Base-by-base conservation (phyloP, 2,888 invertebrate genomes). In the Tuberolachnus salignus region DNA sequence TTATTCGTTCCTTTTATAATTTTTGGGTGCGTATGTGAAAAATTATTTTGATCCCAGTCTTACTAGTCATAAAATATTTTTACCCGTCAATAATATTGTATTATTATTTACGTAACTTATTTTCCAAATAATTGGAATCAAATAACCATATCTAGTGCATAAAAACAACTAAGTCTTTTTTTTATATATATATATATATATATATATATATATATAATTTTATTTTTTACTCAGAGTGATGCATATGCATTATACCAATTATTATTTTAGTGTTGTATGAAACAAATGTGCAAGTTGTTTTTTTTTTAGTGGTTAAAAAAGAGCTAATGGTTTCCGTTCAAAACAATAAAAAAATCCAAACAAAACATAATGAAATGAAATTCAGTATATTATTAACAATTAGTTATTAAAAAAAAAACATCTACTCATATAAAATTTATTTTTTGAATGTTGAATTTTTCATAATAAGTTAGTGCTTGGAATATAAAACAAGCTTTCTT, bases 51-150 rank as follows among this genome's bases (percentile, higher is more conserved):
- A 78, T 69, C 78, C 78, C 67, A 78, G n/a, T 78, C 49, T 78
- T 74, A 59, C 78, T 78, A 78, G 78, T 78, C 78, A 78, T 69
- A 61, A 53, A 64, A 63, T 74, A 74, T 64, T 74, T 71, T 63
- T 74, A 55, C 44, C n/a, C 53, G 23, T 64, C n/a, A 53, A 64
- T 64, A 64, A 42, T 74, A 61, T 61, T 73, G 49, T 59, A 42
- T 55, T 44, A 72, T 71, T 51, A 13, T 53, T 53, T 64, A 74
- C 23, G 44, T 64, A 72, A 72, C 19, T 74, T 74, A 53, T 74
- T 55, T 74, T 73, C 61, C 61, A 73, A 23, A 49, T 63, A 73
- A 61, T 51, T 73, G 51, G 51, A 51, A 63, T 34, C 13, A 53
- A 55, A 74, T 64, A 64, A 64, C 63, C 21, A 14, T 51, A 63